Base-by-base conservation (phyloP, 2,113 vertebrate species). In the Syngnathoides biaculeatus region DNA sequence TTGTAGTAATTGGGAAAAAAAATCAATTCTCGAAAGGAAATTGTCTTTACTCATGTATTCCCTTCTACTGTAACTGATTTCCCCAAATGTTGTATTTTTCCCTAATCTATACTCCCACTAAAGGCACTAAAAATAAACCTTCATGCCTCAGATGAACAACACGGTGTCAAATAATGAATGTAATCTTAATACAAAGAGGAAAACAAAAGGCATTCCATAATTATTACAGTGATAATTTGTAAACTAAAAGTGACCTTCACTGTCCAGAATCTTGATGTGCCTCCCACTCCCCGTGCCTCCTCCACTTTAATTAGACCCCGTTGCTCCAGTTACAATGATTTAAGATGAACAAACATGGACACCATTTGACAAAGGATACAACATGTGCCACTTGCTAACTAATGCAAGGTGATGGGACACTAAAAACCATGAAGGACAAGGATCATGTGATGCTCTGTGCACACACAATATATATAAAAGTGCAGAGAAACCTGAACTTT, bases 241-340 rank as follows among this genome's bases (percentile, higher is more conserved):
- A 2, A 68, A 65, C 8, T 72, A 64, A 82, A 78, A 83, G 77
- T 71, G 83, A 85, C 80, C 87, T 87, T 84, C 76, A 83, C 75
- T 80, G 79, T 79, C 69, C 70, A 73, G 50, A 76, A 76, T 74
- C 72, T 71, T 50, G 15, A 73, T 38, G 50, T 57, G 0, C 19
- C 50, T 43, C 19, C 10, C 38, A 35, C 67, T 45, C 67, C 74
- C 39, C 6, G 7, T 19, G 45, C 17, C 45, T 8, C 24, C 42
- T 67, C 71, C 71, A 52, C 35, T 70, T 88, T 90, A 86, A 89
- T 87, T 85, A 87, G 77, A 65, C 67, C 76, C 81, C 83, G 90
- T 89, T 85, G 85, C 71, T 74, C 58, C 82, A 86, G 88, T 90
- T 87, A 80, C 64, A 78, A 69, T 79, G 80, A 88, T 86, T 87